These are phyloP conservation scores for Panorpa germanica DNA, from an alignment of 2,888 invertebrate species.

Conservation along the genomic window DNA sequence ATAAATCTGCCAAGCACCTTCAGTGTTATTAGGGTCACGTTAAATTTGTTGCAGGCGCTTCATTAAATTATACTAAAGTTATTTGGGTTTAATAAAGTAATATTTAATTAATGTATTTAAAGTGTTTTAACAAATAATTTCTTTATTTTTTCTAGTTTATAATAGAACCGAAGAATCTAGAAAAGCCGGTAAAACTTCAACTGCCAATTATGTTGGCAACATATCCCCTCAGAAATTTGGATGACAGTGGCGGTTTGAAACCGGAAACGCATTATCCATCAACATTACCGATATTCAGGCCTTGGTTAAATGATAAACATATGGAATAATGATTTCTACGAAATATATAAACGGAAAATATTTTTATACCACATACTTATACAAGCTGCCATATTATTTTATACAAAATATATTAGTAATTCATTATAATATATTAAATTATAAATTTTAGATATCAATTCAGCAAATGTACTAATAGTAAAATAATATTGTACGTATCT, in stretches of 20 bases:
- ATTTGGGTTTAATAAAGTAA: not conserved
- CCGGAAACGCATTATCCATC: conserved; percentile 85
- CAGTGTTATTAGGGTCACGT: not conserved
- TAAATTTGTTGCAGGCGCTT: conserved; percentile 1
- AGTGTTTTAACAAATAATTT: conserved; percentile 6
- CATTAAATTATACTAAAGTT: not conserved
- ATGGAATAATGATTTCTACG: no score
- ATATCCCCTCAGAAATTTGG: conserved; percentile 60
- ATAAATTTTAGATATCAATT: no score
- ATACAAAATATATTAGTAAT: no score
- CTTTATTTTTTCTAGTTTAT: conserved; percentile 47
- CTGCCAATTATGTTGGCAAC: conserved; percentile 83
- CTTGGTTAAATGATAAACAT: conserved; percentile 64
- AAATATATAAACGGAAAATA: no score
- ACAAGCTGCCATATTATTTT: no score
- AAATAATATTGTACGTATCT: no score
- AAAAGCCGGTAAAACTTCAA: conserved; percentile 82
- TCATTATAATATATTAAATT: no score
- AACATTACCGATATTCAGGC: conserved; percentile 76
- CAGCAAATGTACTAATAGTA: no score
- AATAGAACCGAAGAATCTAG: conserved; percentile 77
- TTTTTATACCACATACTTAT: no score
- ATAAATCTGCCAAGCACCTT: not conserved
- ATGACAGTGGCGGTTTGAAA: conserved; percentile 42
- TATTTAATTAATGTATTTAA: not conserved